Evolutionary conservation across 2,797 vertebrate genomes (phyloP).

Genomic region (Loris lydekkerianus): DNA sequence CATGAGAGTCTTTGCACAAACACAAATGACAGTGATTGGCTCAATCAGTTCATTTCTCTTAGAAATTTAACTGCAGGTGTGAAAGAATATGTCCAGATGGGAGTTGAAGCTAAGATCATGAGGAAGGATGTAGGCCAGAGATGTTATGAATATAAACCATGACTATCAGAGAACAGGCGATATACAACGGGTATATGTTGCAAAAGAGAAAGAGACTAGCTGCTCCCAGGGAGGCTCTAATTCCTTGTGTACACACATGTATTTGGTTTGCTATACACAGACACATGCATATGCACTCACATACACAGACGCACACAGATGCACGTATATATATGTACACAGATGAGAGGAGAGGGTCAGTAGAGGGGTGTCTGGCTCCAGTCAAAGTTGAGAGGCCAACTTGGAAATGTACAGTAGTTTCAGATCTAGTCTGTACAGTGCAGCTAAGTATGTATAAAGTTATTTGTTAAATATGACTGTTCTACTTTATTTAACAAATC

Average conservation of each 20-base stretch:
- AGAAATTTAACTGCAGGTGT: neutral
- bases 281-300: neutral
- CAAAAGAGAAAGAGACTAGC: neutral
- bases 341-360: neutral
- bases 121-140: neutral
- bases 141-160: neutral
- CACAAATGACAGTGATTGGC: neutral
- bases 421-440: neutral
- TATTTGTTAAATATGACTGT: slow-evolving; percentile 20
- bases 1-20: neutral
- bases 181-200: neutral
- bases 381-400: neutral
- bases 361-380: neutral
- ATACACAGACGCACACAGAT: neutral
- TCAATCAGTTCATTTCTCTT: neutral
- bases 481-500: slow-evolving; percentile 22
- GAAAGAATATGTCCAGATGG: neutral
- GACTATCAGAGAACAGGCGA: neutral
- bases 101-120: neutral
- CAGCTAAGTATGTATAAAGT: slow-evolving; percentile 25
- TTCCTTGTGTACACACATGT: neutral
- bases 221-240: neutral
- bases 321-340: neutral
- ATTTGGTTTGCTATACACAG: neutral
- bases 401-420: neutral